Conservation (phyloP, 1,140 invertebrate species). For the Aphelenchoides avenae region DNA sequence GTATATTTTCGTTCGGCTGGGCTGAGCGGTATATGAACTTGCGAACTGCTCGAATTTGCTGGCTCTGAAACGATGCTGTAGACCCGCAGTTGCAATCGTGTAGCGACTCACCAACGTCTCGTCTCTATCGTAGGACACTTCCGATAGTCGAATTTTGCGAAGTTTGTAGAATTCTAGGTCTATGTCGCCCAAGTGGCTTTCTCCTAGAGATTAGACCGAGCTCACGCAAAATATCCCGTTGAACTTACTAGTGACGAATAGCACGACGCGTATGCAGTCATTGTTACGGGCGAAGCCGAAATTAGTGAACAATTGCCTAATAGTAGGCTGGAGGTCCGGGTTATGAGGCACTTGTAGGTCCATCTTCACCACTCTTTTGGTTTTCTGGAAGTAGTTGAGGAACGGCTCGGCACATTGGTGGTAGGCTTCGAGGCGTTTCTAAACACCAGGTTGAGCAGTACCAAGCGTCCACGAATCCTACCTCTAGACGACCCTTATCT, state of each 20-base stretch:
- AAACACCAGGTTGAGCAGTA: background rate
- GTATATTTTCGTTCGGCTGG: slow-evolving; percentile 44
- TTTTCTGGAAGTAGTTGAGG: slow-evolving; percentile 47
- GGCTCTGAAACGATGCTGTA: slow-evolving; percentile 23
- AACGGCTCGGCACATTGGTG: slow-evolving; percentile 47
- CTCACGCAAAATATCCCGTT: slow-evolving; percentile 1
- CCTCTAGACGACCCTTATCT: slow-evolving; percentile 50
- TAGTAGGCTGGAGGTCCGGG: slow-evolving; percentile 28
- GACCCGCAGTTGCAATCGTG: too few species aligned
- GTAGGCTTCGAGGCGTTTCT: slow-evolving; percentile 47
- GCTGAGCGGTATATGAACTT: slow-evolving; percentile 48
- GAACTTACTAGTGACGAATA: slow-evolving; percentile 43
- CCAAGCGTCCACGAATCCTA: slow-evolving; percentile 2
- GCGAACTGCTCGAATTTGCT: slow-evolving; percentile 38
- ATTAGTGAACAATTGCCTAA: slow-evolving; percentile 44
- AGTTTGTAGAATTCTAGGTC: slow-evolving; percentile 49
- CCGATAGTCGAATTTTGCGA: slow-evolving; percentile 29
- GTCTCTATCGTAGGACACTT: slow-evolving; percentile 42
- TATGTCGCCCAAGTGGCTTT: slow-evolving; percentile 36
- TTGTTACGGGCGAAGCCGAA: slow-evolving; percentile 51
- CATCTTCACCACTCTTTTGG: slow-evolving; percentile 40
- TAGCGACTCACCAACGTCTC: slow-evolving; percentile 36
- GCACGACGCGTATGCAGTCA: slow-evolving; percentile 50
- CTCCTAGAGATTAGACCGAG: slow-evolving; percentile 28
- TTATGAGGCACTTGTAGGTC: slow-evolving; percentile 46